These are phyloP conservation scores for Galeopterus variegatus DNA, from an alignment of 2,113 vertebrate species.

Conservation along the genomic window DNA sequence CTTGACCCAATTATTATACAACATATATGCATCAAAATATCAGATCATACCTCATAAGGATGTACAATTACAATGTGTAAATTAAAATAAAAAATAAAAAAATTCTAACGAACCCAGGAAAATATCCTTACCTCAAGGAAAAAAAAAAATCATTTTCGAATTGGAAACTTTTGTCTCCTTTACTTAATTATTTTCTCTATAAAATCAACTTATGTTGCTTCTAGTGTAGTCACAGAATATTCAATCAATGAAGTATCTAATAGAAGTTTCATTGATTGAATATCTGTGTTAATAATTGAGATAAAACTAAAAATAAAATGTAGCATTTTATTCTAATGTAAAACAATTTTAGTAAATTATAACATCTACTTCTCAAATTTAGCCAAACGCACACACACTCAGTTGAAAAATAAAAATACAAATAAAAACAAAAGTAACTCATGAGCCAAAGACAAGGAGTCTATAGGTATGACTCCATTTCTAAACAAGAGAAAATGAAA, in stretches of 20 bases:
- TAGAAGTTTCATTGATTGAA: not conserved
- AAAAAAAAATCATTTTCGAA: not conserved
- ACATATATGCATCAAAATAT: no score
- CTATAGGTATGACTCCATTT: not conserved
- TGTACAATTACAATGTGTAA: no score
- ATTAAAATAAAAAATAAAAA: no score
- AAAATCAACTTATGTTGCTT: not conserved
- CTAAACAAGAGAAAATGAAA: not conserved
- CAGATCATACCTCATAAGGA: no score
- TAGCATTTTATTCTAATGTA: not conserved
- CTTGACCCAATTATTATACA: no score
- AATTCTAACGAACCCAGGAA: no score
- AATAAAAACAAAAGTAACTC: not conserved
- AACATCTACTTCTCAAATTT: not conserved
- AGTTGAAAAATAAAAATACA: not conserved
- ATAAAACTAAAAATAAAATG: conserved; percentile 33
- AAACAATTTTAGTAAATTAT: not conserved
- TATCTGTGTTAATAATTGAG: not conserved
- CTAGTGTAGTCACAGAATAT: not conserved
- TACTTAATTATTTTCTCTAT: not conserved
- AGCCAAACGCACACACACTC: not conserved
- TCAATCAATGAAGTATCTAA: not conserved
- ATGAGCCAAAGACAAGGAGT: not conserved
- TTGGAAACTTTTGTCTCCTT: not conserved
- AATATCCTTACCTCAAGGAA: no score